Conservation (phyloP, 2,888 invertebrate genomes). For the Microctonus hyperodae region DNA sequence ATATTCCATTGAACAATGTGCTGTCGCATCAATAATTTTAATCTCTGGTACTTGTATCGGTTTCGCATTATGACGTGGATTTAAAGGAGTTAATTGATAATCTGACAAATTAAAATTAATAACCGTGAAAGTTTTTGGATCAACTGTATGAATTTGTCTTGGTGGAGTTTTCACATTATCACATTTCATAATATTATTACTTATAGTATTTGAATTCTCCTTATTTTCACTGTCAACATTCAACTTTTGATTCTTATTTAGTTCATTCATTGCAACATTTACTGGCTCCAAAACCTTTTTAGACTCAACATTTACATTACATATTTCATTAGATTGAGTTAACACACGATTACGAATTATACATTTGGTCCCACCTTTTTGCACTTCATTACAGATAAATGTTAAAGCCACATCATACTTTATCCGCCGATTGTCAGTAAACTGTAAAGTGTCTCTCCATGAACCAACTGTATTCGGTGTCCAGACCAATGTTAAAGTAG, state of each 20-base stretch:
- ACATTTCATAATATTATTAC: background rate
- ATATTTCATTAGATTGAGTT: conserved; percentile 29
- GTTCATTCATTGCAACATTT: background rate
- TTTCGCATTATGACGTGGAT: background rate
- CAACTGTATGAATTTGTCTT: background rate
- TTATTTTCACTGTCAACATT: conserved; percentile 6
- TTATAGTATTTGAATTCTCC: background rate
- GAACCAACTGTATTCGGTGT: conserved; percentile 68
- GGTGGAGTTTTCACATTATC: background rate
- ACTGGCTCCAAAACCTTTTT: background rate
- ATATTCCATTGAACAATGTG: background rate
- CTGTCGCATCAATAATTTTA: background rate
- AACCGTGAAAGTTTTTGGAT: conserved; percentile 45
- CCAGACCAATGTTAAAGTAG: conserved; percentile 71
- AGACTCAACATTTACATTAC: background rate
- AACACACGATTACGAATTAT: conserved; percentile 19
- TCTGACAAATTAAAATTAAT: conserved; percentile 32
- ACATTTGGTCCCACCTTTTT: conserved; percentile 26
- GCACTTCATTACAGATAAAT: conserved; percentile 35
- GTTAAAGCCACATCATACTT: conserved; percentile 70
- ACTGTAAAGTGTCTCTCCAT: conserved; percentile 70
- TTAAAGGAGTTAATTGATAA: conserved; percentile 27
- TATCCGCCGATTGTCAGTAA: conserved; percentile 71
- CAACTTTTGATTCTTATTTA: background rate
- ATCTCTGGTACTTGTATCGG: background rate